Evolutionary conservation across 92 coral and sea anemone genomes (phyloP).

Genomic region (Palythoa grandiflora): DNA sequence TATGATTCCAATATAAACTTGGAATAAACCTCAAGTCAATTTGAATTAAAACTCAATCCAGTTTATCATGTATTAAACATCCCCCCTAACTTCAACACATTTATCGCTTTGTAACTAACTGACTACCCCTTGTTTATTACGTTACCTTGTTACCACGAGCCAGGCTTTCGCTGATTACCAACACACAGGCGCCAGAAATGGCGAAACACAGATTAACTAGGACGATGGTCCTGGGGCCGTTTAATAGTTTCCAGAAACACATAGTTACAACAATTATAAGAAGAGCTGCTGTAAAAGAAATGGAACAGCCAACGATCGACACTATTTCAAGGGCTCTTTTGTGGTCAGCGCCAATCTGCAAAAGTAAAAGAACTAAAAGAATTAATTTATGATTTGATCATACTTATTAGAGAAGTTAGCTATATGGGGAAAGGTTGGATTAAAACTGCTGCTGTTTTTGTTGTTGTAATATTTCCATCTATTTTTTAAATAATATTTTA

Average conservation of each 20-base stretch:
- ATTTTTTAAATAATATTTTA: no score
- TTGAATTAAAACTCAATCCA: no score
- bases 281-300: constrained; percentile 80
- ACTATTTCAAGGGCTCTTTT: constrained; percentile 78
- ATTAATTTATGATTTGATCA: background rate
- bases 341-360: constrained; percentile 52
- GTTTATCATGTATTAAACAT: background rate
- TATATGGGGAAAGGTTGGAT: background rate
- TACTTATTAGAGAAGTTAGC: no score
- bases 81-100: background rate
- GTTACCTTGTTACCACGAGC: background rate
- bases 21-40: no score
- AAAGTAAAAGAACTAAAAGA: background rate
- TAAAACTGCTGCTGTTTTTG: no score
- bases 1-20: no score
- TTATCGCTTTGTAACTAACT: background rate
- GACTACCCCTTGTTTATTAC: background rate
- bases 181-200: background rate
- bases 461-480: no score
- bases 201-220: constrained; percentile 13
- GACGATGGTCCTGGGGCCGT: background rate
- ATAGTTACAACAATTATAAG: constrained; percentile 72
- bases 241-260: constrained; percentile 73
- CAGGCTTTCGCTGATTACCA: background rate
- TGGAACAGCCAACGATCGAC: constrained; percentile 89